Base-by-base conservation (phyloP, 2,888 invertebrate species). In the Luperina testacea region DNA sequence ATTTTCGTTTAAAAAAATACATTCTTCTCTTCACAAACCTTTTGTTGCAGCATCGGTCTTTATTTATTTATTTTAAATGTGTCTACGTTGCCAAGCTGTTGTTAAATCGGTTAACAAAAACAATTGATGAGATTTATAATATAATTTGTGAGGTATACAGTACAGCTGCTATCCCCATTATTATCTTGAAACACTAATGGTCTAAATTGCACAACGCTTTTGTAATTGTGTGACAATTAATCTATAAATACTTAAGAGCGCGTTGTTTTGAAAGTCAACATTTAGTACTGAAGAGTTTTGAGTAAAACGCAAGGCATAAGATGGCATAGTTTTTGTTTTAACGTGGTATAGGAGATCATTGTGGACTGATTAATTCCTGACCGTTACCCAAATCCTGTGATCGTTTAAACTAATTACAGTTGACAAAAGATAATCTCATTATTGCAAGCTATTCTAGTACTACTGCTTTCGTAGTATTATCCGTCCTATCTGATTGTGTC, bases 1-100 rank as follows among this genome's bases (percentile, higher is more conserved):
- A 96, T 96, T 96, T 96, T 95, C 79, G 92, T 93, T 90, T 89
- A 92, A 93, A 94, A 93, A 94, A 93, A 92, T 89, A 87, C 83
- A 93, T 92, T 93, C 91, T 93, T 92, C 90, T 90, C 86, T 91
- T 86, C 82, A 78, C 89, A 85, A 92, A 93, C 94, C 95, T 95
- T 95, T 96, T 96, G 96, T 96, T 94, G 93, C 93, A 88, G 84
- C 89, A 90, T 87, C 86, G 80, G 79, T 51, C 75, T 82, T 78
- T 81, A 84, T 78, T 81, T 65, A 7, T 83, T 86, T 64, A 84
- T 84, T 87, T 87, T 87, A 82, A 88, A 90, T 85, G 72, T 80
- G 82, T 82, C 78, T 51, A 80, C 87, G 90, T 88, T 92, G 92
- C 92, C 92, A 92, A 91, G 88, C 75, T 72, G 78, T 82, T 86